A percentile compares a stretch with the other conserved stretches of the same genome.
phyloP scores from a whole-genome alignment of 2,888 invertebrate genomes.

The Erebia ligea region DNA sequence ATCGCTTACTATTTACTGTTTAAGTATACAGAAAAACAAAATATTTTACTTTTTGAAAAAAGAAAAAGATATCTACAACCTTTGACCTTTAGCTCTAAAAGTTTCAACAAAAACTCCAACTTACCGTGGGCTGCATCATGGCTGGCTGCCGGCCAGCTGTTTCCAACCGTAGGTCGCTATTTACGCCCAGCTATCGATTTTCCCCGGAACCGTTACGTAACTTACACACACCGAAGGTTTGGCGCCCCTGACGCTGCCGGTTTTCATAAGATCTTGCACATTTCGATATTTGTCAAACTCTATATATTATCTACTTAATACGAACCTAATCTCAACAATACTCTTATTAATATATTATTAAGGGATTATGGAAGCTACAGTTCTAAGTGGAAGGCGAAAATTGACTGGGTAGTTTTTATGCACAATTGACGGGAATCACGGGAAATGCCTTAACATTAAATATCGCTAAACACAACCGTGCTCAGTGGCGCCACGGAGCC shows the following conservation, averaged over 20 bases:
- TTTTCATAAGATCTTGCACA: slow-evolving; percentile 62
- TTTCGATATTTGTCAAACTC: slow-evolving; percentile 37
- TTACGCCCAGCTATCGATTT: slow-evolving; percentile 80
- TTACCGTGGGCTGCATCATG: slow-evolving; percentile 76
- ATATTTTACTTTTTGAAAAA: too few relatives aligned
- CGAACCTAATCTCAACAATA: background rate
- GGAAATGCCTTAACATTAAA: slow-evolving; percentile 35
- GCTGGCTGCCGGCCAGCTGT: slow-evolving; percentile 76
- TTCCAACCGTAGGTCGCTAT: slow-evolving; percentile 72
- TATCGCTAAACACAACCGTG: slow-evolving; percentile 57
- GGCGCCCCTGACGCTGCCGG: slow-evolving; percentile 57
- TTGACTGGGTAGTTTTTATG: slow-evolving; percentile 51
- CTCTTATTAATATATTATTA: slow-evolving; percentile 4
- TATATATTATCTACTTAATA: slow-evolving; percentile 19
- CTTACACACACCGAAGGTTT: slow-evolving; percentile 65
- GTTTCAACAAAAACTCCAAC: slow-evolving; percentile 42
- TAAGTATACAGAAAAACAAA: too few relatives aligned
- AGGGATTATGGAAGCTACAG: slow-evolving; percentile 23
- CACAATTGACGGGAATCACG: slow-evolving; percentile 56
- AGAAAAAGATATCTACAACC: background rate
- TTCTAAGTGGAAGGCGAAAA: slow-evolving; percentile 45
- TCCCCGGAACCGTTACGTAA: slow-evolving; percentile 78
- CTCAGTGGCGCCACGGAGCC: slow-evolving; percentile 69
- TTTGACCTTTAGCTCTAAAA: background rate
- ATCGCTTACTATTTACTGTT: too few relatives aligned